Evolutionary conservation across 2,113 vertebrate species (phyloP).

Genomic region (Tichodroma muraria): DNA sequence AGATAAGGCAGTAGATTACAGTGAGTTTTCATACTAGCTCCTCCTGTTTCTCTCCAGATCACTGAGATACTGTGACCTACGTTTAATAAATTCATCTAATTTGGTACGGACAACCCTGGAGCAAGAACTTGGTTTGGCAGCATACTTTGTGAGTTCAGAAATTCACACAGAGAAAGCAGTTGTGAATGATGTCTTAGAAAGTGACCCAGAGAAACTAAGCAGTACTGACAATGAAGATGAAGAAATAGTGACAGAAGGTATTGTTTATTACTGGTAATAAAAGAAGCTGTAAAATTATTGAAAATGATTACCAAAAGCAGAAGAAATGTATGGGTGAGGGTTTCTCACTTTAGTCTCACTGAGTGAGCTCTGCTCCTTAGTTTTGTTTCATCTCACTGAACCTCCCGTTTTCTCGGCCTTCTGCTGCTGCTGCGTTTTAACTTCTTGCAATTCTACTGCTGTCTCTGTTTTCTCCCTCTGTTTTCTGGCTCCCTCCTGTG

Average conservation of each 20-base stretch:
- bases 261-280: not conserved
- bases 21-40: not conserved
- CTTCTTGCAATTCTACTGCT: not conserved
- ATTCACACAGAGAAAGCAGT: constrained; percentile 65
- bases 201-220: constrained; percentile 90
- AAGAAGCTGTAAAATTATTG: not conserved
- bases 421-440: not conserved
- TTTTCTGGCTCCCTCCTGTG: not conserved
- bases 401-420: not conserved
- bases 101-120: constrained; percentile 88
- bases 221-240: constrained; percentile 95
- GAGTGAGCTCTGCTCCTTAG: not conserved
- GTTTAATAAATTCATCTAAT: constrained; percentile 89
- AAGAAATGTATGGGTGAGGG: not conserved
- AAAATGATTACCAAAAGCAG: not conserved
- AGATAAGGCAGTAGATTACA: not conserved
- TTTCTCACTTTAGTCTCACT: not conserved
- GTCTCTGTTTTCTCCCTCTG: not conserved
- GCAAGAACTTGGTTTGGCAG: constrained; percentile 93
- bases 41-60: constrained; percentile 74
- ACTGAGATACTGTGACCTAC: constrained; percentile 92
- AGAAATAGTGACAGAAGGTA: constrained; percentile 80
- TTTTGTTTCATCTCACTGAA: not conserved
- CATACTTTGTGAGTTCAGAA: constrained; percentile 85
- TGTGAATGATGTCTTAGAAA: constrained; percentile 82